Conservation (phyloP, 2,888 invertebrate genomes). For the Ophion ellenae region DNA sequence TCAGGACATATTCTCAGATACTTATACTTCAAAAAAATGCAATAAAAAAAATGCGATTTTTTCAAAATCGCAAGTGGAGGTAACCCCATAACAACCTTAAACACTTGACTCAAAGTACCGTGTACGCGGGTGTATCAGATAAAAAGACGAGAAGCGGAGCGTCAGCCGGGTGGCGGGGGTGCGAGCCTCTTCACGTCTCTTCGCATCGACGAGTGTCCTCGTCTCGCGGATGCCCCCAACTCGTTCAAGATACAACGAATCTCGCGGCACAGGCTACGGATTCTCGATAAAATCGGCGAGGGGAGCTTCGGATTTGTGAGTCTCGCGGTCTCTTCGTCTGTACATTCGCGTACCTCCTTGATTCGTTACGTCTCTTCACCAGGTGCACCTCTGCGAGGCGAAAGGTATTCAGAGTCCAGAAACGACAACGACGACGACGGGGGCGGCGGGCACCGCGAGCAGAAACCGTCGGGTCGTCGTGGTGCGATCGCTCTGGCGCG, state of each 20-base stretch:
- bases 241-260: conserved; percentile 84
- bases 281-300: conserved; percentile 94
- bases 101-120: background rate
- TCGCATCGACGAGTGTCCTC: conserved; percentile 87
- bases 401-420: conserved; percentile 87
- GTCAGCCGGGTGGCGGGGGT: conserved; percentile 72
- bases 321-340: background rate
- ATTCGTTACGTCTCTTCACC: background rate
- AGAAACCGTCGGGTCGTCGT: conserved; percentile 89
- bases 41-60: no score
- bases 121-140: conserved; percentile 82
- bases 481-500: conserved; percentile 91
- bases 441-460: conserved; percentile 80
- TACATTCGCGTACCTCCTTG: background rate
- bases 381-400: conserved; percentile 91
- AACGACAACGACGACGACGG: conserved; percentile 83
- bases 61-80: no score
- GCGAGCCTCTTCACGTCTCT: conserved; percentile 90
- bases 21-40: no score
- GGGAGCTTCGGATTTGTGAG: conserved; percentile 94
- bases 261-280: conserved; percentile 92
- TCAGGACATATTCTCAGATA: no score
- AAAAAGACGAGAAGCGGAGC: conserved; percentile 86
- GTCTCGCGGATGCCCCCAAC: conserved; percentile 74
- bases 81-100: no score